These are phyloP conservation scores for Mystacornis crossleyi DNA, from an alignment of 2,113 vertebrate genomes.

Conservation along the genomic window DNA sequence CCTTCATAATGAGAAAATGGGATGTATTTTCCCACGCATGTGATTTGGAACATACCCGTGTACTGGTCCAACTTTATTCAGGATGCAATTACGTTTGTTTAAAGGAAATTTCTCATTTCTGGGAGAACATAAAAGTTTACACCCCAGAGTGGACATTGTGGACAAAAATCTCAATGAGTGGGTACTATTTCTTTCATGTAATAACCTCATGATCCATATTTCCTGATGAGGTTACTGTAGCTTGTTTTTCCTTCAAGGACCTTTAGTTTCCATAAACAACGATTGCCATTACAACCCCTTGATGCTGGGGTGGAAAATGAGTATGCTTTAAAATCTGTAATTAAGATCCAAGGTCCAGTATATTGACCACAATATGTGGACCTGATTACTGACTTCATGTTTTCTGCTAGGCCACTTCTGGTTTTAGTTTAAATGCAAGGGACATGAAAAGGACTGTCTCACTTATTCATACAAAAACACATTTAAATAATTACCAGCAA, in stretches of 20 bases:
- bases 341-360: background rate
- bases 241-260: background rate
- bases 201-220: background rate
- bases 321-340: conserved; percentile 10
- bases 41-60: background rate
- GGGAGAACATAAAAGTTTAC: background rate
- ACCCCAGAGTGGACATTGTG: background rate
- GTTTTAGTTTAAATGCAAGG: conserved; percentile 30
- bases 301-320: background rate
- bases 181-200: background rate
- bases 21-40: background rate
- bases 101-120: conserved; percentile 9
- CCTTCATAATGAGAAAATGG: background rate
- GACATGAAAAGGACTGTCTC: background rate
- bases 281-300: background rate
- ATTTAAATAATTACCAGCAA: conserved; percentile 35
- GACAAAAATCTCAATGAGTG: background rate
- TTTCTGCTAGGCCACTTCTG: background rate
- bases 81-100: background rate
- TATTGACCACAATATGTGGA: background rate
- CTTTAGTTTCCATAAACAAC: background rate
- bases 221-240: background rate
- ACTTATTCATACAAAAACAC: background rate
- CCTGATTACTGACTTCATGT: background rate
- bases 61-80: background rate